Base-by-base conservation (phyloP, 2,797 vertebrate genomes). In the Amblyraja radiata region DNA sequence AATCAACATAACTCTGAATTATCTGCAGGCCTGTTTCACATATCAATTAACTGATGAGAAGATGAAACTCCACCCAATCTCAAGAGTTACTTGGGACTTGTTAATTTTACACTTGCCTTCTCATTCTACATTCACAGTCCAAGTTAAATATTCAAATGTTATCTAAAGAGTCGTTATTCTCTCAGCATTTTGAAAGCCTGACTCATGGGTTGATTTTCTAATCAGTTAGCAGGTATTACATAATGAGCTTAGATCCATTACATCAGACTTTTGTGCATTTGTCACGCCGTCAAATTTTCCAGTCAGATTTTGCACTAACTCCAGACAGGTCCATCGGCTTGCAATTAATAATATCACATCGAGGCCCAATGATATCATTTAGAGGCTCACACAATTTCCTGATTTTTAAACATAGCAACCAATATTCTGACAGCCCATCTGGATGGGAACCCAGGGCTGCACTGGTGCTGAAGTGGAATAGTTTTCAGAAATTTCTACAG, bases 211-310 rank as follows among this genome's bases (percentile, higher is more conserved):
- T 8, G 63, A 88, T 36, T 88, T 84, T 68, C 84, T 88, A 68
- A 88, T 88, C 84, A 88, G 84, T 88, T 88, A 88, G 7, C 61
- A 68, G 83, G 84, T 68, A 68, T 88, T 88, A 88, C 88, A 88
- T 68, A 68, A 68, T 88, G 84, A 88, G 63, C 63, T 68, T 65
- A 88, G 84, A 32, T 68, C 61, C 61, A 68, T 88, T 88, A 88
- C 84, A 68, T 88, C 63, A 88, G 83, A 86, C 61, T 88, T 88
- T n/a, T 68, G 32, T 16, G 65, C 84, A 88, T 68, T 88, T 88
- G 84, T n/a, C 36, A 68, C 68, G n/a, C 84, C 84, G 68, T 88
- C 84, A 88, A 32, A 88, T 88, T 88, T 88, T 88, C 84, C 84
- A 88, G 84, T 68, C 84, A 68, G 28, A 36, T 68, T 88, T 88